Evolutionary conservation across 2,113 vertebrate species (phyloP).

Genomic region (Gadus macrocephalus): DNA sequence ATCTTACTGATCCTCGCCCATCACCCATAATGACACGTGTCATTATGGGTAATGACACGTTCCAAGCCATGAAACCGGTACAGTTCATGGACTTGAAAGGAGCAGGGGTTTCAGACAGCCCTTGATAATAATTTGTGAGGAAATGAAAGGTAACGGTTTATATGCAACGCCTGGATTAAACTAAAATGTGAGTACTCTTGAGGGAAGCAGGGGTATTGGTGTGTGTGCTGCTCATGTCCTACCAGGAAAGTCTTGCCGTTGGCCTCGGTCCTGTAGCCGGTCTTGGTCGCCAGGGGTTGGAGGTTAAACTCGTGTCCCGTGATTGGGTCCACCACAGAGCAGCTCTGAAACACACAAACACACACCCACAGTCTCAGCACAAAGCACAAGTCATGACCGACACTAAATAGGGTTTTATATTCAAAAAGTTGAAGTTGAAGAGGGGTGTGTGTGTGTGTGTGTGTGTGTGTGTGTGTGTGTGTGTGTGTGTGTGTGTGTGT

Average conservation of each 20-base stretch:
- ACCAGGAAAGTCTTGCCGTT: constrained; percentile 82
- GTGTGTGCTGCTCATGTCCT: constrained; percentile 26
- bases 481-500: no score
- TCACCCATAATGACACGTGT: no score
- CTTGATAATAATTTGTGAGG: not conserved
- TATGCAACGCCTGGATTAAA: not conserved
- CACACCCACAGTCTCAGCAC: not conserved
- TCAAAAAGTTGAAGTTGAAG: no score
- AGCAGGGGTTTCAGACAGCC: not conserved
- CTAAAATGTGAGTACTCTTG: not conserved
- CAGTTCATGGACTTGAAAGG: constrained; percentile 72
- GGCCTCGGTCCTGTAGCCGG: constrained; percentile 63
- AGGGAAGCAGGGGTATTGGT: not conserved
- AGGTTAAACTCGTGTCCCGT: constrained; percentile 86
- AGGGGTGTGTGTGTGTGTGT: no score
- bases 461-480: no score
- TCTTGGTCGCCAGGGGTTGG: constrained; percentile 66
- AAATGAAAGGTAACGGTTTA: not conserved
- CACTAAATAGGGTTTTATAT: no score
- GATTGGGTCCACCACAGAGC: constrained; percentile 81
- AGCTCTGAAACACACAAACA: constrained; percentile 66
- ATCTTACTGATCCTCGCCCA: no score
- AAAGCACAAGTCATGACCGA: no score
- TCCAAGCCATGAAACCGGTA: constrained; percentile 4
- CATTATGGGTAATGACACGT: no score